These are phyloP conservation scores for Xenopus laevis DNA, from an alignment of 2,113 vertebrate genomes.

Conservation along the genomic window DNA sequence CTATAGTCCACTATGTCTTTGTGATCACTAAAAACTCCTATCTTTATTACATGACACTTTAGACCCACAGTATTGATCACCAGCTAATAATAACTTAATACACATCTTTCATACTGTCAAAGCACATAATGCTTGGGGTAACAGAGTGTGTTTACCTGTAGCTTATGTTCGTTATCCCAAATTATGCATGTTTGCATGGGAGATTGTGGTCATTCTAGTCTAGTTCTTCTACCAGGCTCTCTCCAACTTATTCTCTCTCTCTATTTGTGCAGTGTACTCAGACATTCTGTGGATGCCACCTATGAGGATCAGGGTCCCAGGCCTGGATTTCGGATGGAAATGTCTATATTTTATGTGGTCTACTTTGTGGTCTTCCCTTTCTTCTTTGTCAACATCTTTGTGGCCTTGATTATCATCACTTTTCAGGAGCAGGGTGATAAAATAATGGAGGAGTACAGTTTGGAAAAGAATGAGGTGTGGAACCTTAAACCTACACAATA, in stretches of 20 bases:
- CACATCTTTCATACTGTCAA: too few species aligned
- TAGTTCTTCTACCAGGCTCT: background rate
- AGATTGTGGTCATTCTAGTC: too few species aligned
- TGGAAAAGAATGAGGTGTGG: constrained; percentile 92
- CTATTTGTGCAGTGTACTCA: constrained; percentile 74
- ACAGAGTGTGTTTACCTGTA: too few species aligned
- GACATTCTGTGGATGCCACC: constrained; percentile 92
- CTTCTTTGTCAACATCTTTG: constrained; percentile 97
- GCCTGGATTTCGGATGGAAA: constrained; percentile 94
- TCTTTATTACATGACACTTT: too few species aligned
- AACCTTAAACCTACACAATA: too few species aligned
- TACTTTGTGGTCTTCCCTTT: constrained; percentile 97
- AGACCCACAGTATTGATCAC: too few species aligned
- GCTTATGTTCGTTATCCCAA: too few species aligned
- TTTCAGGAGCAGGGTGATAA: constrained; percentile 97
- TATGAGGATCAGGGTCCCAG: constrained; percentile 92
- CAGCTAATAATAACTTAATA: too few species aligned
- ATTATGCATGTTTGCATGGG: too few species aligned
- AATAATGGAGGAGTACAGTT: constrained; percentile 96
- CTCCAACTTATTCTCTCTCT: background rate
- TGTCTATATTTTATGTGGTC: constrained; percentile 97
- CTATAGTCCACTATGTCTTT: too few species aligned
- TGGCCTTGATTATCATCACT: constrained; percentile 97
- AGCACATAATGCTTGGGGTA: too few species aligned
- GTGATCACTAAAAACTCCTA: too few species aligned